A percentile compares a stretch with the other conserved stretches of the same genome.
These are phyloP conservation scores for Nebria salina DNA, from an alignment of 2,888 invertebrate species.

Conservation along the genomic window DNA sequence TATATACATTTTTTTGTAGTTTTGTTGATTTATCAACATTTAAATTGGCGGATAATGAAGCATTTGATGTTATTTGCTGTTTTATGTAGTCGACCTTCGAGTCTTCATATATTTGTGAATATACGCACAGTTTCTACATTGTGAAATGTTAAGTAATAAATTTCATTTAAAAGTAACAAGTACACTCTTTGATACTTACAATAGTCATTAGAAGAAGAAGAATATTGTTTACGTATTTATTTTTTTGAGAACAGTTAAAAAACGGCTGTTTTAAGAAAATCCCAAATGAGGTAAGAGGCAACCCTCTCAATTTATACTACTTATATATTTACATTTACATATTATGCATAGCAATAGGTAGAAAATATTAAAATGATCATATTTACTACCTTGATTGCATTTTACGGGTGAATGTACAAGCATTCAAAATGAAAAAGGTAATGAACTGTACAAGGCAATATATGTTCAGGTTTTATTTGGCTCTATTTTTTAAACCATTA, in stretches of 20 bases:
- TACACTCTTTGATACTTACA: background rate
- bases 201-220: background rate
- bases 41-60: background rate
- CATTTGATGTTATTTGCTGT: background rate
- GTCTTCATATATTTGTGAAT: background rate
- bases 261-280: background rate
- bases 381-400: background rate
- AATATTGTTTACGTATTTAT: background rate
- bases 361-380: no score
- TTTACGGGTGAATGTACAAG: background rate
- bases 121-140: background rate
- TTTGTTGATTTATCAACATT: background rate
- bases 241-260: background rate
- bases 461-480: background rate
- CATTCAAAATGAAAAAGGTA: background rate
- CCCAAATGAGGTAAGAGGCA: background rate
- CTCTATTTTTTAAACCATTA: background rate
- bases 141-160: constrained; percentile 1
- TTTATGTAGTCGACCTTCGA: background rate
- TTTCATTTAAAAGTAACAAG: background rate
- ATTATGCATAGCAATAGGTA: no score
- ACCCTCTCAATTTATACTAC: background rate
- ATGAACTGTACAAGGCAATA: background rate
- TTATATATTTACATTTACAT: no score
- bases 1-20: background rate